Conservation (phyloP, 1,140 invertebrate genomes). For the Monomorium pharaonis region DNA sequence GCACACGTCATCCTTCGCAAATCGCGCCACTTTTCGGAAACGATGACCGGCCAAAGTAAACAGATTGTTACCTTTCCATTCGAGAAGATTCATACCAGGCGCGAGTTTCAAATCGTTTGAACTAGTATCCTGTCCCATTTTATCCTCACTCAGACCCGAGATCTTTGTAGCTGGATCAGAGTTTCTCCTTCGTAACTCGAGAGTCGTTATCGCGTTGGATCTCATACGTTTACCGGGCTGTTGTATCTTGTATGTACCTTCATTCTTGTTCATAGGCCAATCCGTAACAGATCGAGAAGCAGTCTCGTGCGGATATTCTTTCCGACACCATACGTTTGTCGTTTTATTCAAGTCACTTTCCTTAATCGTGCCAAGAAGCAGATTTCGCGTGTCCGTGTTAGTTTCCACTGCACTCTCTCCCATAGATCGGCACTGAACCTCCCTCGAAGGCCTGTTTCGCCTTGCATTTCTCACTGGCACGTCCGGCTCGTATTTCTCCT, state of each 20-base stretch:
- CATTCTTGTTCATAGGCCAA: conserved; percentile 82
- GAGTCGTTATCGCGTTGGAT: conserved; percentile 82
- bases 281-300: conserved; percentile 79
- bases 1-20: conserved; percentile 92
- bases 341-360: conserved; percentile 80
- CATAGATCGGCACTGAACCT: conserved; percentile 83
- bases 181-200: conserved; percentile 88
- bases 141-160: conserved; percentile 80
- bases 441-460: conserved; percentile 80
- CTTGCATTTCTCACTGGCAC: conserved; percentile 83
- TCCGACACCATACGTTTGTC: conserved; percentile 75
- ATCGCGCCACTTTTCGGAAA: conserved; percentile 90
- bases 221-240: conserved; percentile 84
- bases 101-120: conserved; percentile 81
- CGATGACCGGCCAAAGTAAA: conserved; percentile 90
- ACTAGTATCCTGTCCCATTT: conserved; percentile 77
- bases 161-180: conserved; percentile 90
- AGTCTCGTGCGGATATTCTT: conserved; percentile 69
- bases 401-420: conserved; percentile 80
- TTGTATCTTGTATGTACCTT: conserved; percentile 70
- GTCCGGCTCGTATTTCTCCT: conserved; percentile 82
- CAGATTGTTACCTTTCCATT: conserved; percentile 86
- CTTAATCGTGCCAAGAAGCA: conserved; percentile 82
- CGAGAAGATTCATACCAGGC: conserved; percentile 83
- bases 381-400: conserved; percentile 76